Base-by-base conservation (phyloP, 2,113 vertebrate species). In the Neofelis nebulosa region DNA sequence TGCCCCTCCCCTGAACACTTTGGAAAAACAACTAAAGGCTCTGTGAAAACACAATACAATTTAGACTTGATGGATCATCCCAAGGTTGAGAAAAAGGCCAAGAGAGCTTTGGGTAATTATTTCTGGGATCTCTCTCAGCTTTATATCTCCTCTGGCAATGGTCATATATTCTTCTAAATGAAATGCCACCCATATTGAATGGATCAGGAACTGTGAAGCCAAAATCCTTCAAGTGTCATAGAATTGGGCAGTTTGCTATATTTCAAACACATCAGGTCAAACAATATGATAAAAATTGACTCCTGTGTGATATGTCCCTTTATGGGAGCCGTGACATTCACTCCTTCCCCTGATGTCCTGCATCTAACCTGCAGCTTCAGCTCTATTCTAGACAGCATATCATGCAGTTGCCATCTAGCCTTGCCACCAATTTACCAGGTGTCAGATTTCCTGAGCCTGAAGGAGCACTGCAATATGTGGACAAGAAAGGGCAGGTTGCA, bases 251-350 rank as follows among this genome's bases (percentile, higher is more conserved):
- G 78, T 96, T 89, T 95, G 97, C 86, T 95, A 61, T 98, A 97
- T 97, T 97, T 97, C 97, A 96, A 97, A 78, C 48, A 97, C 89
- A 74, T 90, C 74, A 66, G 92, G 89, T 96, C 94, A 98, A 98
- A 95, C 94, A 96, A 91, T 90, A 83, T 96, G 95, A 97, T 95
- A 97, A 98, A 98, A 97, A 92, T 94, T 13, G 66, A 98, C 94
- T 97, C 36, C 0, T 91, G 93, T 83, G 82, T 97, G 89, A 97
- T 89, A 86, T 80, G 86, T 50, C 79, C 69, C 52, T 97, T 96
- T 95, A 85, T 68, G 65, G 76, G n/a, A 97, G 31, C 79, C 66
- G 8, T 96, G 95, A 95, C 95, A 97, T 68, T 89, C 82, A 93
- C 73, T 96, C 68, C 68, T 92, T 97, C n/a, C 83, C 55, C 57